These are phyloP conservation scores for Columba livia DNA, from an alignment of 2,113 vertebrate genomes.

Conservation along the genomic window DNA sequence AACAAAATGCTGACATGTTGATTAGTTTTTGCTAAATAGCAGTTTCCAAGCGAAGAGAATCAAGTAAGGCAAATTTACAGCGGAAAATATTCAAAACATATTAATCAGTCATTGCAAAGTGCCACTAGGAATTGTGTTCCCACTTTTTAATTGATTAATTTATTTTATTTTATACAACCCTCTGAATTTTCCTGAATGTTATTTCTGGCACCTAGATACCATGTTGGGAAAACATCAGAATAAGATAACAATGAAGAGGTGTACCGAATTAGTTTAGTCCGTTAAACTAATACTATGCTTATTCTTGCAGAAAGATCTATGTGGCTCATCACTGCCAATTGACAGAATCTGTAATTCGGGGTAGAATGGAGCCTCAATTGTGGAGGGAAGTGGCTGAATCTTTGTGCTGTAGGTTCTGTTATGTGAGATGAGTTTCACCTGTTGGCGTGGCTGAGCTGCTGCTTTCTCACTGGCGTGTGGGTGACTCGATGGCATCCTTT, in stretches of 20 bases:
- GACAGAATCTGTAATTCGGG: not conserved
- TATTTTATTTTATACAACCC: conserved; percentile 28
- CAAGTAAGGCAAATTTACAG: not conserved
- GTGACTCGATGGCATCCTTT: not conserved
- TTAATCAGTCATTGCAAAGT: conserved; percentile 20
- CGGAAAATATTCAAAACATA: conserved; percentile 27
- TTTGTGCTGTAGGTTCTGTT: not conserved
- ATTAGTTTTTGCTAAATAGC: conserved; percentile 48
- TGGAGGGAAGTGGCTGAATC: not conserved
- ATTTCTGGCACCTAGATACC: not conserved
- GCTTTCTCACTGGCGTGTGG: not conserved
- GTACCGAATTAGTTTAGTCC: not conserved
- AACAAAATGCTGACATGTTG: conserved; percentile 46
- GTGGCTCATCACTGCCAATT: not conserved
- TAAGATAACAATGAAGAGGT: not conserved
- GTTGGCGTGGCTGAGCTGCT: not conserved
- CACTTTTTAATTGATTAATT: conserved; percentile 31
- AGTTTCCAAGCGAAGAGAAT: conserved; percentile 18
- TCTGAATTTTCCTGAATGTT: not conserved
- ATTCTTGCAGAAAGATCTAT: not conserved
- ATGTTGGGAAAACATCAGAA: not conserved
- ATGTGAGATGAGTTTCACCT: not conserved
- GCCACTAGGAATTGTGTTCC: conserved; percentile 21
- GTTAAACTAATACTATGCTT: not conserved
- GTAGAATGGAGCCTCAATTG: not conserved